phyloP scores from a whole-genome alignment of 2,113 vertebrate species.

The Bubo blakistoni region DNA sequence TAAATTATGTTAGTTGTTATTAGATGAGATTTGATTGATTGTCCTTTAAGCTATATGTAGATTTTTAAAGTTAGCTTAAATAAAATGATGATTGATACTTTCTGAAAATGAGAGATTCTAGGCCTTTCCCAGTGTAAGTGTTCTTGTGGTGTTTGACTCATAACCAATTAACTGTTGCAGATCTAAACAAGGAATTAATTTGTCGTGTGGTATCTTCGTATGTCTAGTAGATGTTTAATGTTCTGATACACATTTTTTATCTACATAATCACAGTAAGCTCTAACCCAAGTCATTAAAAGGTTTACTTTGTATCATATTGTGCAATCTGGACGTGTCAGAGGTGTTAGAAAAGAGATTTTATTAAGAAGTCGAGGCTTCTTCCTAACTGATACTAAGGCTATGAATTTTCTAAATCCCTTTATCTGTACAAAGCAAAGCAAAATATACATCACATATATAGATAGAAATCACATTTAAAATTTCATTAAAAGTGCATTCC shows the following conservation, averaged over 20 bases:
- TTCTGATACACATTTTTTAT: background rate
- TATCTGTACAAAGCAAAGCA: background rate
- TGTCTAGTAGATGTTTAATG: background rate
- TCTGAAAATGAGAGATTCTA: background rate
- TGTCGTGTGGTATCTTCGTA: background rate
- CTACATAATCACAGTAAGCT: background rate
- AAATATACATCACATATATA: background rate
- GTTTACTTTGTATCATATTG: background rate
- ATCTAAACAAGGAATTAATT: background rate
- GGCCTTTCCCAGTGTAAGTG: background rate
- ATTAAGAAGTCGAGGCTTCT: background rate
- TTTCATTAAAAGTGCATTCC: background rate
- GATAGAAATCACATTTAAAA: background rate
- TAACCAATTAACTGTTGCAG: background rate
- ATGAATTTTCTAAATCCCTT: background rate
- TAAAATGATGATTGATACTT: background rate
- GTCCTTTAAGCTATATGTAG: background rate
- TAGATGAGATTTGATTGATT: background rate
- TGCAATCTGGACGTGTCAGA: background rate
- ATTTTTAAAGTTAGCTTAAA: background rate
- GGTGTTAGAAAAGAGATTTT: background rate
- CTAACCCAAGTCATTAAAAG: background rate
- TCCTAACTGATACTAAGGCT: background rate
- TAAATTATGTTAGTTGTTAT: background rate
- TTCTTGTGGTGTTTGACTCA: background rate